Evolutionary conservation across 2,797 vertebrate species (phyloP), one percentile per base, ranked within the genome.

Genomic region (Epinephelus malabaricus): DNA sequence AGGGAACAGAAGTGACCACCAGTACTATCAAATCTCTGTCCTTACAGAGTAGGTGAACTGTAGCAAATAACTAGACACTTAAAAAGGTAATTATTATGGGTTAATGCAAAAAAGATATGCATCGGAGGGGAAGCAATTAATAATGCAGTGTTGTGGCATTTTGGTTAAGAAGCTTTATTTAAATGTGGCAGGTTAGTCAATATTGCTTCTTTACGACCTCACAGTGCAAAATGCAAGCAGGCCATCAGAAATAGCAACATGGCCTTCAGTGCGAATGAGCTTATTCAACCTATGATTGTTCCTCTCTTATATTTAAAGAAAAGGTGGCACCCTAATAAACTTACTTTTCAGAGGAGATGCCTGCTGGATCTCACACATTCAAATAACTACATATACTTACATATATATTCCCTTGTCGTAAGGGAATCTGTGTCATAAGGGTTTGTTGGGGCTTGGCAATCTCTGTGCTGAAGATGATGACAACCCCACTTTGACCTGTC

Each of bases 81-180:
- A 34, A 11, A 64, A 73, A 64, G 23, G 43, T 78, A 51, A 73
- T 73, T 25, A 50, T 54, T 40, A 51, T 73, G 45, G 38, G 49
- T 38, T 72, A 3, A 68, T 67, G 54, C 25, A 38, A 67, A 59
- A 59, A 64, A 67, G 23, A 65, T 73, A 53, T 23, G 18, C 47
- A 68, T 71, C 27, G 50, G 18, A 64, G n/a, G 38, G 54, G 53
- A 60, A 64, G 19, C 14, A 59, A 54, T 65, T 72, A 66, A 59
- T 68, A 53, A 46, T 43, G 13, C 27, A 70, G 21, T 60, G 12
- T 34, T 75, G 27, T 71, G 43, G 46, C 69, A 51, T 62, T 71
- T 72, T 50, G 34, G 53, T 21, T 19, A 47, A 50, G 54, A 49
- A 64, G 17, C n/a, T 15, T 60, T 53, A 11, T 65, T 18, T 45